Conservation (phyloP, 1,140 invertebrate species). For the Papilio polyxenes region DNA sequence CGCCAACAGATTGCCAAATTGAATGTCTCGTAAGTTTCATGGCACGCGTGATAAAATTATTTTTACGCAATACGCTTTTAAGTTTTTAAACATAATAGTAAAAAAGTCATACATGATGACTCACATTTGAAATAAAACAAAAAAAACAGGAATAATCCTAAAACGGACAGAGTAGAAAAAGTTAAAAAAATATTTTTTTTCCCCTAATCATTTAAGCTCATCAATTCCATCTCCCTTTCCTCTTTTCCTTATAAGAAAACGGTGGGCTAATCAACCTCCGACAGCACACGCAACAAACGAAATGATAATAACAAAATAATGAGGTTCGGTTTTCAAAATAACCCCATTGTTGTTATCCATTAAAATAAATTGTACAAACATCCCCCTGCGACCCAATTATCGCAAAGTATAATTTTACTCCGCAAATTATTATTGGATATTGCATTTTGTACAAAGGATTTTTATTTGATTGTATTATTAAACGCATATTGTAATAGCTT, state of each 20-base stretch:
- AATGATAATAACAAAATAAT: not conserved
- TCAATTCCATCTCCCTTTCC: no score
- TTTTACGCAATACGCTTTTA: not conserved
- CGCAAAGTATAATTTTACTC: not conserved
- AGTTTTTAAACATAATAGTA: no score
- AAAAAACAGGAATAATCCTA: no score
- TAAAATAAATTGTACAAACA: not conserved
- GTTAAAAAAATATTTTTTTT: no score
- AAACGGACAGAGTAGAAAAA: no score
- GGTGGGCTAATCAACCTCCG: not conserved
- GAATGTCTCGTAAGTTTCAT: not conserved
- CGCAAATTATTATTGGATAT: not conserved
- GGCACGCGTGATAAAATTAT: not conserved
- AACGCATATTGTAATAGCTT: not conserved
- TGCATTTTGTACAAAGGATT: not conserved
- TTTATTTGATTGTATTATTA: not conserved
- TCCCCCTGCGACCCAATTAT: not conserved
- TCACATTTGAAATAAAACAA: no score
- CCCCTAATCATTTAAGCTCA: no score
- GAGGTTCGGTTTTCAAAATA: not conserved
- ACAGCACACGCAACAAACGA: not conserved
- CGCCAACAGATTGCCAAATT: constrained; percentile 10
- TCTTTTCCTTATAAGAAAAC: no score
- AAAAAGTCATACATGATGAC: not conserved
- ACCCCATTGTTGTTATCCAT: not conserved